These are phyloP conservation scores for Reticulitermes lucifugus DNA, from an alignment of 2,888 invertebrate genomes.

Conservation along the genomic window DNA sequence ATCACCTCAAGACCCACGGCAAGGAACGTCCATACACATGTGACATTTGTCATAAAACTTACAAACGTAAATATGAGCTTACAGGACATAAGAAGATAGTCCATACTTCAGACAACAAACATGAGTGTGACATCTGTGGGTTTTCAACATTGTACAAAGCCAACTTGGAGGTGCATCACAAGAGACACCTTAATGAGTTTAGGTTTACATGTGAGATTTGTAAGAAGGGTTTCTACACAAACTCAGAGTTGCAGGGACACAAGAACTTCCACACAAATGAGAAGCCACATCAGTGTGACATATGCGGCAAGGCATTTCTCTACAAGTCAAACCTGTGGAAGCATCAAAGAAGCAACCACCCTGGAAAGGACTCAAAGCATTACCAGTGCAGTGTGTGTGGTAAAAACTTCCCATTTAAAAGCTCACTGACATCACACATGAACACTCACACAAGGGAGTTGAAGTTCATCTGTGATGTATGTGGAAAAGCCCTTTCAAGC, in stretches of 20 bases:
- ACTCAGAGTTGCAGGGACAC: conserved; percentile 43
- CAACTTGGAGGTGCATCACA: conserved; percentile 61
- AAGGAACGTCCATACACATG: conserved; percentile 66
- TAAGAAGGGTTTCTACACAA: conserved; percentile 67
- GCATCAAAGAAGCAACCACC: conserved; percentile 46
- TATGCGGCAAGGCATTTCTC: conserved; percentile 47
- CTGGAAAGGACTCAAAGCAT: conserved; percentile 29
- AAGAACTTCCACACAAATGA: conserved; percentile 37
- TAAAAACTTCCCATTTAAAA: conserved; percentile 55
- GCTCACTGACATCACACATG: conserved; percentile 55
- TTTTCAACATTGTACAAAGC: conserved; percentile 45
- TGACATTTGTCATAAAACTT: conserved; percentile 65
- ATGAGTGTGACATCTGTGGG: conserved; percentile 50
- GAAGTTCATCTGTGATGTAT: conserved; percentile 71
- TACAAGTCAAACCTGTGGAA: conserved; percentile 61
- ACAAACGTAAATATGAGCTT: conserved; percentile 44
- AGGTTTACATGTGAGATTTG: conserved; percentile 64
- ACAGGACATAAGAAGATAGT: conserved; percentile 45
- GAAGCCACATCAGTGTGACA: conserved; percentile 40
- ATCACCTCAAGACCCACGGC: conserved; percentile 69
- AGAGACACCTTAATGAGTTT: conserved; percentile 68
- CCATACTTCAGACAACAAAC: conserved; percentile 52
- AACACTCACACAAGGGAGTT: conserved; percentile 58
- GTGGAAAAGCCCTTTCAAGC: conserved; percentile 71
- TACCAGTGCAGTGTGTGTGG: conserved; percentile 57